A percentile compares a stretch with the other conserved stretches of the same genome.
These are phyloP conservation scores for Arrhopalites spinosus DNA, from an alignment of 2,888 invertebrate species.

Conservation along the genomic window DNA sequence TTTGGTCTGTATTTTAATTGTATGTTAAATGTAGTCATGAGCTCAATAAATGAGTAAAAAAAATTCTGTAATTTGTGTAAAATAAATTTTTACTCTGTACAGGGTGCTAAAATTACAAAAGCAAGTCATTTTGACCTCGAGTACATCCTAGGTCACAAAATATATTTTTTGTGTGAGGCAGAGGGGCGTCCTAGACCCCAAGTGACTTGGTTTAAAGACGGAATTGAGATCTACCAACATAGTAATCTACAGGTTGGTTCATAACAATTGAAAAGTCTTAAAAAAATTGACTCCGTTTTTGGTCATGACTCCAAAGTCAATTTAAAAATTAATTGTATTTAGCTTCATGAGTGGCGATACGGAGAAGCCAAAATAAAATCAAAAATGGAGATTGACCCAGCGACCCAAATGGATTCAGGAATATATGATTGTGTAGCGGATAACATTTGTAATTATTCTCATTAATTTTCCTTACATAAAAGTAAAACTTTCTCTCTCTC, in stretches of 20 bases:
- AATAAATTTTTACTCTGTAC: constrained; percentile 30
- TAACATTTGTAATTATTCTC: constrained; percentile 74
- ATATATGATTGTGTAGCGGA: constrained; percentile 92
- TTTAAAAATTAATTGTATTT: constrained; percentile 32
- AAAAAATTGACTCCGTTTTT: background rate
- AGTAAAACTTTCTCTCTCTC: too few species aligned
- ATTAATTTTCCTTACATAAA: too few species aligned
- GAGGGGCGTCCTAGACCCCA: constrained; percentile 87
- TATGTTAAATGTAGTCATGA: too few species aligned
- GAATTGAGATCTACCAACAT: constrained; percentile 88
- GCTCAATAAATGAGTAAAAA: too few species aligned
- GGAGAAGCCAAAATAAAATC: constrained; percentile 83
- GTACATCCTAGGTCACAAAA: constrained; percentile 92
- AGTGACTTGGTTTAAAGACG: constrained; percentile 87
- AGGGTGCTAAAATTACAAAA: constrained; percentile 88
- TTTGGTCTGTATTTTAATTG: too few species aligned
- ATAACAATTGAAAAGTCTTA: constrained; percentile 9
- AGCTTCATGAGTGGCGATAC: constrained; percentile 90
- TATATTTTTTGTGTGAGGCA: constrained; percentile 89
- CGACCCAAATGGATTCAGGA: constrained; percentile 95
- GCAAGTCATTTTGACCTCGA: constrained; percentile 92
- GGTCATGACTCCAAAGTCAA: background rate
- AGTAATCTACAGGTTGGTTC: constrained; percentile 76
- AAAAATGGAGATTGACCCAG: constrained; percentile 92
- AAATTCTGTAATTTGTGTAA: too few species aligned